Evolutionary conservation across 2,888 invertebrate genomes (phyloP).

Genomic region (Timandra comae): DNA sequence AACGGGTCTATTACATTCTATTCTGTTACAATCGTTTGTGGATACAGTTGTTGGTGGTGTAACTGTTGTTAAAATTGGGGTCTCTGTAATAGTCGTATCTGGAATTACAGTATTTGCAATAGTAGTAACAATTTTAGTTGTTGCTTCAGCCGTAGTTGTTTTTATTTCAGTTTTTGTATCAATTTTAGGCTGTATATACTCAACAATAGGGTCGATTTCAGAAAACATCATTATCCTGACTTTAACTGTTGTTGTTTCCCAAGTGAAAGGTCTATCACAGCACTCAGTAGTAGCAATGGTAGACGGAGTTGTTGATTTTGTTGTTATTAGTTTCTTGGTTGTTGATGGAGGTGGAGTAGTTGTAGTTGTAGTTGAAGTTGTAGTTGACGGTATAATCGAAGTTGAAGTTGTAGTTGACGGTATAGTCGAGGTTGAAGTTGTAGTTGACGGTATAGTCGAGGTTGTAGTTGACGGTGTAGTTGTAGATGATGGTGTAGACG

Average conservation of each 20-base stretch:
- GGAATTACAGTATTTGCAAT: not conserved
- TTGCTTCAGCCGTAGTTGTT: not conserved
- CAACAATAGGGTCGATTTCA: no score
- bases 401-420: slow-evolving; percentile 1
- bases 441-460: slow-evolving; percentile 2
- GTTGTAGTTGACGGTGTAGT: slow-evolving; percentile 1
- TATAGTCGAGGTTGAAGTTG: not conserved
- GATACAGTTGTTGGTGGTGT: slow-evolving; percentile 3
- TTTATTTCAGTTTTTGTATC: slow-evolving; percentile 1
- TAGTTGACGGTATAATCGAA: not conserved
- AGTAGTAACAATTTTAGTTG: no score
- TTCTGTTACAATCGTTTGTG: not conserved
- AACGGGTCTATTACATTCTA: slow-evolving; percentile 23
- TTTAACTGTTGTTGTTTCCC: slow-evolving; percentile 24
- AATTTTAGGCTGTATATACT: not conserved
- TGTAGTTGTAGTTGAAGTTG: slow-evolving; percentile 1
- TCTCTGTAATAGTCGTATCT: not conserved
- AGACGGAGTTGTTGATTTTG: no score
- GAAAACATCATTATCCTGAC: not conserved
- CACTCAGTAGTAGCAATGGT: not conserved
- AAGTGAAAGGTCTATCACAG: slow-evolving; percentile 26
- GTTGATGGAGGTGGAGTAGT: not conserved
- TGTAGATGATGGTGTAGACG: not conserved
- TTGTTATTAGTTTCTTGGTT: no score
- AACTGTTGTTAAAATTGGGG: not conserved